Evolutionary conservation across 2,113 vertebrate genomes (phyloP).

Genomic region (Nycticorax nycticorax): DNA sequence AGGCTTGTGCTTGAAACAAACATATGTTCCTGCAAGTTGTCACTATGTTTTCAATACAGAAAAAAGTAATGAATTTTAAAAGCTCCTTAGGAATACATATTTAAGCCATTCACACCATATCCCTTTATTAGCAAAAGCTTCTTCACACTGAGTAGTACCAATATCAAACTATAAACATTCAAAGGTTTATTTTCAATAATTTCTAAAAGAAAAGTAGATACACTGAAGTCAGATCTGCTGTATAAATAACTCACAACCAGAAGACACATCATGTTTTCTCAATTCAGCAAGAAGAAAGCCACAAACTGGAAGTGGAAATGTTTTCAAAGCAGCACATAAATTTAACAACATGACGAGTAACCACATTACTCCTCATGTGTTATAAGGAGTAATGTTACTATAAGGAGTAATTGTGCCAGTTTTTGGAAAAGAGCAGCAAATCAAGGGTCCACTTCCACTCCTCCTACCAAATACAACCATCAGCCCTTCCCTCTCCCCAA

Average conservation of each 20-base stretch:
- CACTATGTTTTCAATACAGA: background rate
- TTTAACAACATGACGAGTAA: background rate
- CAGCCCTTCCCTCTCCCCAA: background rate
- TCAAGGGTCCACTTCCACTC: background rate
- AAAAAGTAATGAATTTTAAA: background rate
- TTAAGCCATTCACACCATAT: background rate
- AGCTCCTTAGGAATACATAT: background rate
- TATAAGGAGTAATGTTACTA: background rate
- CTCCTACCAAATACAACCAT: background rate
- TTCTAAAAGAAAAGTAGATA: background rate
- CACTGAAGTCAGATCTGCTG: background rate
- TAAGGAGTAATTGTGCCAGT: background rate
- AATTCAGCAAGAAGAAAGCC: background rate
- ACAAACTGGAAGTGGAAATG: background rate
- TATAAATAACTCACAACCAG: background rate
- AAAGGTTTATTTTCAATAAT: background rate
- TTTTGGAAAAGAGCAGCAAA: background rate
- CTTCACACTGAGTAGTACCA: background rate
- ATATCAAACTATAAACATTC: background rate
- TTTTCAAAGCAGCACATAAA: background rate
- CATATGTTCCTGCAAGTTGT: background rate
- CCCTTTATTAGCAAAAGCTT: background rate
- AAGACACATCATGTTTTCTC: background rate
- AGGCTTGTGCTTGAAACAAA: background rate
- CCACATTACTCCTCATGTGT: background rate